A percentile compares a stretch with the other conserved stretches of the same genome.
These are phyloP conservation scores for Poeciliopsis turrubarensis DNA, from an alignment of 2,113 vertebrate species.

Conservation along the genomic window DNA sequence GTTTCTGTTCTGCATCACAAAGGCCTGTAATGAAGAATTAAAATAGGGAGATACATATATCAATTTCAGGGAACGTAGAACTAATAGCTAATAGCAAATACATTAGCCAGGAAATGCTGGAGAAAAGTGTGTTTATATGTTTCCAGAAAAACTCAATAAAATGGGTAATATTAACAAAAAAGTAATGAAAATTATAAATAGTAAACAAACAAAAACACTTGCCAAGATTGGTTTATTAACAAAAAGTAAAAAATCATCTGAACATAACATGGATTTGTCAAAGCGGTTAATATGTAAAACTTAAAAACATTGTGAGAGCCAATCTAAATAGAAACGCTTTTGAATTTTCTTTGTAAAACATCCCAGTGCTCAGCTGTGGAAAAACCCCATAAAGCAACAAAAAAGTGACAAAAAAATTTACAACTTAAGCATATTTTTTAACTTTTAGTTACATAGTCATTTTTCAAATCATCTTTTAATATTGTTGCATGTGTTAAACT, in stretches of 20 bases:
- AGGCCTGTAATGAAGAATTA: not conserved
- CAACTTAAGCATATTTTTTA: not conserved
- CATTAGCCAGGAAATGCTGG: not conserved
- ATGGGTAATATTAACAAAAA: not conserved
- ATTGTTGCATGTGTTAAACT: not conserved
- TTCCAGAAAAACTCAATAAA: not conserved
- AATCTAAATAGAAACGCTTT: not conserved
- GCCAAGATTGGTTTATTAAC: too few species aligned
- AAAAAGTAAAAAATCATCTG: not conserved
- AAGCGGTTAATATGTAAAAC: not conserved
- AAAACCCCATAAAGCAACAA: not conserved
- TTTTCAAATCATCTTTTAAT: not conserved
- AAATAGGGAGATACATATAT: not conserved
- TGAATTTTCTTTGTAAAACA: not conserved
- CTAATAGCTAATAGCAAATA: not conserved
- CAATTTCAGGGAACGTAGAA: not conserved
- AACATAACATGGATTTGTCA: not conserved
- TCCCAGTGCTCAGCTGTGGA: not conserved
- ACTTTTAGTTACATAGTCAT: not conserved
- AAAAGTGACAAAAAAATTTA: not conserved
- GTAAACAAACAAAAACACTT: not conserved
- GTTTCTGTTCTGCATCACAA: not conserved
- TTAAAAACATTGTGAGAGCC: not conserved
- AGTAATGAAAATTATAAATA: not conserved
- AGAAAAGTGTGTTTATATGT: not conserved